phyloP scores from a whole-genome alignment of 23 tunicate species.

The Halocynthia roretzi region DNA sequence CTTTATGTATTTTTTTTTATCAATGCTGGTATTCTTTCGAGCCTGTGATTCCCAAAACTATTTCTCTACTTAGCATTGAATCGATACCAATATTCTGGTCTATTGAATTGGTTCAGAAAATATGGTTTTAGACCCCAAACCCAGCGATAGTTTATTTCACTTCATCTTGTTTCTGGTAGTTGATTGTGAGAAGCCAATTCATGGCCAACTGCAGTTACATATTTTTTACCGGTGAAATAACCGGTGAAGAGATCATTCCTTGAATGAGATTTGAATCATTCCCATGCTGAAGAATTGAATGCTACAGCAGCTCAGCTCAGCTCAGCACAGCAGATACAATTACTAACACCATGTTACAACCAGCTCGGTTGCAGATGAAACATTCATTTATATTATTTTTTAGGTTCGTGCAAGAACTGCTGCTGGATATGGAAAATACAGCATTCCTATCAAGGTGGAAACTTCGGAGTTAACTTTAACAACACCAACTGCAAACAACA shows the following conservation, averaged over 20 bases:
- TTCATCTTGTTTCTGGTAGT: too few relatives aligned
- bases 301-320: background rate
- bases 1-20: background rate
- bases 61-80: too few relatives aligned
- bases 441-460: slow-evolving; percentile 35
- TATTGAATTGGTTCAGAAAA: too few relatives aligned
- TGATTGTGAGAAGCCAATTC: too few relatives aligned
- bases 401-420: slow-evolving; percentile 83
- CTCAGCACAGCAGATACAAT: background rate
- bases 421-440: slow-evolving; percentile 73
- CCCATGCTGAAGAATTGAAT: background rate
- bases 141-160: too few relatives aligned
- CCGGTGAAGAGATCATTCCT: too few relatives aligned
- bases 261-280: background rate
- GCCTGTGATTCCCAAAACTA: too few relatives aligned
- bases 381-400: background rate
- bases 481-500: background rate
- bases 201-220: too few relatives aligned
- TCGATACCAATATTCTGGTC: too few relatives aligned
- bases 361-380: background rate
- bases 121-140: too few relatives aligned
- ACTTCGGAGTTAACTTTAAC: slow-evolving; percentile 8
- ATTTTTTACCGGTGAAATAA: too few relatives aligned
- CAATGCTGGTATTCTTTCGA: background rate
- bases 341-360: background rate